Conservation (phyloP, 2,113 vertebrate species). For the Hemiprocne comata region DNA sequence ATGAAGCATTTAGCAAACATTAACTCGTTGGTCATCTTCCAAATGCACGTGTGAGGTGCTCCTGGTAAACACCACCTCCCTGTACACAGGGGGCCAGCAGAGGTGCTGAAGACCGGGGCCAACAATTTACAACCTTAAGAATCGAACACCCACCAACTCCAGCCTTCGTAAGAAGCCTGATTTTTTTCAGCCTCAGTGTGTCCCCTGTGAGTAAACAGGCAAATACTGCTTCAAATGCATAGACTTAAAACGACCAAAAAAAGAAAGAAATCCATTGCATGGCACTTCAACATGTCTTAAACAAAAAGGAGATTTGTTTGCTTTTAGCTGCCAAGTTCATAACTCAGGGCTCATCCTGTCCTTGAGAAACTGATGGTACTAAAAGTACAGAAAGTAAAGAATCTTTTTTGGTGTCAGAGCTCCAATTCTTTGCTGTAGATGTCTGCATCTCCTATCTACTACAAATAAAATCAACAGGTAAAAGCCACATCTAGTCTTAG, state of each 20-base stretch:
- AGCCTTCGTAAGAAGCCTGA: not conserved
- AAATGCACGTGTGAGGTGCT: constrained; percentile 33
- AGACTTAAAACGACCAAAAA: not conserved
- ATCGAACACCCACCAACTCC: not conserved
- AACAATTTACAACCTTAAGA: not conserved
- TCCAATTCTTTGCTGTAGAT: not conserved
- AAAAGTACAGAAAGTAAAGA: not conserved
- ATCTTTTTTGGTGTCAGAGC: not conserved
- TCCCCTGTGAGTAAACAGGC: not conserved
- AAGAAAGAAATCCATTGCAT: not conserved
- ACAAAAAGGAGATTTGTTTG: not conserved
- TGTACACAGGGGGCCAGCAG: not conserved
- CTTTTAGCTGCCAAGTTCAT: not conserved
- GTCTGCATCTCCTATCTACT: not conserved
- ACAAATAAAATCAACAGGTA: not conserved
- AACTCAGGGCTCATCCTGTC: not conserved
- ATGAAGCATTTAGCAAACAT: not conserved
- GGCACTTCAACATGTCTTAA: not conserved
- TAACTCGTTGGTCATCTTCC: constrained; percentile 65
- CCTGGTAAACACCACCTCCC: constrained; percentile 18
- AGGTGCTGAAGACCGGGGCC: not conserved
- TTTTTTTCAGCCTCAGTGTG: not conserved
- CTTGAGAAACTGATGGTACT: not conserved
- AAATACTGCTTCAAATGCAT: not conserved
- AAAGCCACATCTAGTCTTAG: not conserved